These are phyloP conservation scores for Gonocerus acuteangulatus DNA, from an alignment of 2,888 invertebrate genomes.

Conservation along the genomic window DNA sequence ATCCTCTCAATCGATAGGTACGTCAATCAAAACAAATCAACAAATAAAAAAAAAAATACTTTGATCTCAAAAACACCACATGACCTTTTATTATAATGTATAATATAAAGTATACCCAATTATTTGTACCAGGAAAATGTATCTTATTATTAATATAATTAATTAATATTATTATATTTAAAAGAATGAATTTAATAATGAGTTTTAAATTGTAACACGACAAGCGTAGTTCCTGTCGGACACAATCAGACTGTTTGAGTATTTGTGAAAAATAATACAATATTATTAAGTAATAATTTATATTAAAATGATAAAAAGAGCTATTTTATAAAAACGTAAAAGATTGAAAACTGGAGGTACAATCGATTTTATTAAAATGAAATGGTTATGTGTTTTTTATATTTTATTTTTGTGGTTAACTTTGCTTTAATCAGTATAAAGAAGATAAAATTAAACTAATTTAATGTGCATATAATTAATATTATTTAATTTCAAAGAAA, in stretches of 20 bases:
- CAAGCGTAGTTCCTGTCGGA: constrained; percentile 34
- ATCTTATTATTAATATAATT: constrained; percentile 25
- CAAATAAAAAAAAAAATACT: constrained; percentile 29
- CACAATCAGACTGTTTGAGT: constrained; percentile 38
- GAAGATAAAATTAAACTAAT: constrained; percentile 5
- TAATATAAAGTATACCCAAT: constrained; percentile 17
- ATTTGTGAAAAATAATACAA: constrained; percentile 26
- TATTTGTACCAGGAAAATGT: constrained; percentile 21
- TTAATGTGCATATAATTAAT: constrained; percentile 4
- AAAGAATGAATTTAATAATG: constrained; percentile 18
- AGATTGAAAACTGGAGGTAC: constrained; percentile 22
- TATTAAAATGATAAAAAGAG: constrained; percentile 31
- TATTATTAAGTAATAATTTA: constrained; percentile 34
- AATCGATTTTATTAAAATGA: constrained; percentile 12
- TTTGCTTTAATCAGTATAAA: constrained; percentile 28
- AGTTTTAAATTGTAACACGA: constrained; percentile 28
- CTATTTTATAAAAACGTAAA: constrained; percentile 35
- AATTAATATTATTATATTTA: constrained; percentile 20
- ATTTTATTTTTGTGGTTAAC: constrained; percentile 25
- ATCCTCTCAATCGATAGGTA: constrained; percentile 18
- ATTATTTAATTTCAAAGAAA: not conserved
- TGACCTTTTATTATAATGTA: constrained; percentile 33
- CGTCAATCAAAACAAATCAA: constrained; percentile 20
- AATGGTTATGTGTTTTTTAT: constrained; percentile 26
- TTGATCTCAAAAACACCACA: constrained; percentile 35